A percentile compares a stretch with the other conserved stretches of the same genome.
These are phyloP conservation scores for Strigamia crassipes DNA, from an alignment of 2,888 invertebrate genomes.

Conservation along the genomic window DNA sequence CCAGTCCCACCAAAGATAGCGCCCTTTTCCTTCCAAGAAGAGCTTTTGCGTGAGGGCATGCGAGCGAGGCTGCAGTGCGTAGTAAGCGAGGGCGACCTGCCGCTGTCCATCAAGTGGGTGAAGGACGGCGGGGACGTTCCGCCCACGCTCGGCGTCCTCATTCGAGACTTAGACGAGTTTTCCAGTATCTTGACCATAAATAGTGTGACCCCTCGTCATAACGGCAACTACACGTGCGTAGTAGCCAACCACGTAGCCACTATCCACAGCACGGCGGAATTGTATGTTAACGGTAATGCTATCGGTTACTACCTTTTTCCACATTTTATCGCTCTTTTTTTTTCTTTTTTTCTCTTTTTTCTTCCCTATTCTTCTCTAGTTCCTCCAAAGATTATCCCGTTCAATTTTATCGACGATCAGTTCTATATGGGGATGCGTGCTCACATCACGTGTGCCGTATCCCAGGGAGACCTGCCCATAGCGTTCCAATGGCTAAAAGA, in stretches of 20 bases:
- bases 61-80: slow-evolving; percentile 80
- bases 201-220: slow-evolving; percentile 74
- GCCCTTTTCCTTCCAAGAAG: slow-evolving; percentile 49
- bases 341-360: slow-evolving; percentile 48
- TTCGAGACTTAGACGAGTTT: slow-evolving; percentile 66
- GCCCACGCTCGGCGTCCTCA: slow-evolving; percentile 52
- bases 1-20: slow-evolving; percentile 49
- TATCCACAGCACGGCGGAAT: slow-evolving; percentile 77
- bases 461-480: slow-evolving; percentile 78
- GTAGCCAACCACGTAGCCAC: slow-evolving; percentile 78
- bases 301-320: slow-evolving; percentile 48
- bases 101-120: slow-evolving; percentile 78
- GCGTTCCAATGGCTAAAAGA: slow-evolving; percentile 82
- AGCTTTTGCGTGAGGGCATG: slow-evolving; percentile 68
- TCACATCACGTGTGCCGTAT: slow-evolving; percentile 78
- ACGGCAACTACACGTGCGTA: slow-evolving; percentile 78
- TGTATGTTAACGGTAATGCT: slow-evolving; percentile 81
- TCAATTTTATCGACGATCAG: slow-evolving; percentile 81
- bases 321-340: slow-evolving; percentile 46
- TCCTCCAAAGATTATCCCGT: slow-evolving; percentile 83
- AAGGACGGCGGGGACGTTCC: slow-evolving; percentile 73
- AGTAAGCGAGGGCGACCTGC: slow-evolving; percentile 79
- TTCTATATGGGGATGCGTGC: slow-evolving; percentile 77
- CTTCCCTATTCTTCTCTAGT: slow-evolving; percentile 62
- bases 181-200: slow-evolving; percentile 78